A percentile compares a stretch with the other conserved stretches of the same genome.
Conservation (phyloP, 2,797 vertebrate species). For the Sebastes cheni region DNA sequence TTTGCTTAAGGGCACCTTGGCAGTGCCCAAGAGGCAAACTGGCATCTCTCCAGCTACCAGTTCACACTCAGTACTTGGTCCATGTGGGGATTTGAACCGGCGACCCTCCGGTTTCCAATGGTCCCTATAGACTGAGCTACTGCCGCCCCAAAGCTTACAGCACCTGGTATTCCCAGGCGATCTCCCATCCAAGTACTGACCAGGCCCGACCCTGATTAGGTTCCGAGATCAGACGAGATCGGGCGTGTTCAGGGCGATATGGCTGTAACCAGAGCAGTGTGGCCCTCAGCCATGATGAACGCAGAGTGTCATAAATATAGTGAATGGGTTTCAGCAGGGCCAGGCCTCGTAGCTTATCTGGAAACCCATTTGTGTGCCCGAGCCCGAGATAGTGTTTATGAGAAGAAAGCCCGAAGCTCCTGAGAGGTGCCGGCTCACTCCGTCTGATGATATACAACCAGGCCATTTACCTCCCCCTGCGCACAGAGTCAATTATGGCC, state of each 20-base stretch:
- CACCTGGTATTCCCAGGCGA: conserved; percentile 55
- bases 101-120: no score
- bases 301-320: conserved; percentile 24
- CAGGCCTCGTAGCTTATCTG: conserved; percentile 28
- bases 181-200: conserved; percentile 36
- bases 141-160: conserved; percentile 34
- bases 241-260: neutral
- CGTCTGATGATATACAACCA: conserved; percentile 34
- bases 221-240: neutral
- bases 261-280: rapidly evolving
- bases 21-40: no score
- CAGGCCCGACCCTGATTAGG: neutral
- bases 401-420: conserved; percentile 39
- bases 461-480: conserved; percentile 27
- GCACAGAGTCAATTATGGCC: conserved; percentile 22
- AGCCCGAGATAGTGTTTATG: conserved; percentile 42
- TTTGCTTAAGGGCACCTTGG: no score
- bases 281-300: neutral
- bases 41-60: no score
- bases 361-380: conserved; percentile 47
- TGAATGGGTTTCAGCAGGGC: conserved; percentile 30
- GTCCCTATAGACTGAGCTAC: no score
- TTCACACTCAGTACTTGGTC: no score
- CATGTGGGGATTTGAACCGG: no score
- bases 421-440: conserved; percentile 24